Percentiles rank a stretch among this genome's conserved stretches.
phyloP scores from a whole-genome alignment of 2,888 invertebrate species.

The Amblyjoppa proteus region DNA sequence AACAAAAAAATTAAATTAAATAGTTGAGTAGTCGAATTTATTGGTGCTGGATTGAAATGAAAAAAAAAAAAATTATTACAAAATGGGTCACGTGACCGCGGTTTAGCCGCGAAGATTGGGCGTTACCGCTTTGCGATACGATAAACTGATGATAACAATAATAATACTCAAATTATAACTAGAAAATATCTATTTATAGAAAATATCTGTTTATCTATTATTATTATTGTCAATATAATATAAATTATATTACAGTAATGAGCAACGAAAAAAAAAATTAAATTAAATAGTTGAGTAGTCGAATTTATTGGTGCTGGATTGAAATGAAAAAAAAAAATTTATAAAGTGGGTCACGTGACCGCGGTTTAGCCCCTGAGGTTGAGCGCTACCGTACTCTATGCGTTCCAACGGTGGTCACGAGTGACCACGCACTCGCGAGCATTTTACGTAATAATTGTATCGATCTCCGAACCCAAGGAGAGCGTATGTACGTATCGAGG shows the following conservation, averaged over 20 bases:
- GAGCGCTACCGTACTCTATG: not conserved
- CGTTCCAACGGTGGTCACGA: not conserved
- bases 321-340: too few species aligned
- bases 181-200: too few species aligned
- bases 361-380: not conserved
- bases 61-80: too few species aligned
- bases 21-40: not conserved
- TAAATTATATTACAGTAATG: not conserved
- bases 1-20: not conserved
- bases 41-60: too few species aligned
- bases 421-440: not conserved
- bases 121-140: too few species aligned
- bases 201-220: too few species aligned
- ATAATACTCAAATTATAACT: too few species aligned
- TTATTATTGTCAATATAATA: too few species aligned
- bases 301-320: too few species aligned
- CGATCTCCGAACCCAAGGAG: not conserved
- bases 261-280: not conserved
- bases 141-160: too few species aligned
- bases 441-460: conserved; percentile 12
- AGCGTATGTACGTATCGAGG: not conserved
- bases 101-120: too few species aligned
- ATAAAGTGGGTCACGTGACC: not conserved
- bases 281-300: not conserved
- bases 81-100: too few species aligned